These are phyloP conservation scores for Bellardia pandia DNA, from an alignment of 2,888 invertebrate species.

Conservation along the genomic window DNA sequence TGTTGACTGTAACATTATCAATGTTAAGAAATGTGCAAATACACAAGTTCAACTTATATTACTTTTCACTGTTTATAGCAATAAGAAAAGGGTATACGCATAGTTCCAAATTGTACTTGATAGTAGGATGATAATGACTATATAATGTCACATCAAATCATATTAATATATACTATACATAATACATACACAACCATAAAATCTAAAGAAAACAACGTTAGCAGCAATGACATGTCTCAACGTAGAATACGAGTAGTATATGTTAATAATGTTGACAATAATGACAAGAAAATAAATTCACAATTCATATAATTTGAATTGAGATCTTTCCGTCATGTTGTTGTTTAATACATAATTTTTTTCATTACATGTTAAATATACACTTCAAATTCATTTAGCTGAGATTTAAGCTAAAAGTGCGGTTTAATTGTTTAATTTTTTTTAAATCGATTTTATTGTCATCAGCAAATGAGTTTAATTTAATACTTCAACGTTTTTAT, in stretches of 20 bases:
- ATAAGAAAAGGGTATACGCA: background rate
- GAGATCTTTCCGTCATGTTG: background rate
- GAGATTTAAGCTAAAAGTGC: constrained; percentile 5
- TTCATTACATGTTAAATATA: background rate
- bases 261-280: constrained; percentile 57
- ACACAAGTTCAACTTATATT: background rate
- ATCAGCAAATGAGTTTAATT: constrained; percentile 23
- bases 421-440: constrained; percentile 30
- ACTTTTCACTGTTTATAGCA: background rate
- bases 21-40: no score
- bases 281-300: constrained; percentile 22
- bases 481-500: constrained; percentile 9
- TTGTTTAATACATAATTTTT: background rate
- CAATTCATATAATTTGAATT: constrained; percentile 32
- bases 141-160: constrained; percentile 47
- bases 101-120: constrained; percentile 25
- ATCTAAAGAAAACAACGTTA: constrained; percentile 3
- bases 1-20: no score
- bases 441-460: background rate
- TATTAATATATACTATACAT: background rate
- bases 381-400: constrained; percentile 22
- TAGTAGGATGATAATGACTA: constrained; percentile 22
- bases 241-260: background rate
- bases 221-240: constrained; percentile 26
- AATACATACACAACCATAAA: background rate